Evolutionary conservation across 2,888 invertebrate genomes (phyloP).

Genomic region (Melanargia galathea): DNA sequence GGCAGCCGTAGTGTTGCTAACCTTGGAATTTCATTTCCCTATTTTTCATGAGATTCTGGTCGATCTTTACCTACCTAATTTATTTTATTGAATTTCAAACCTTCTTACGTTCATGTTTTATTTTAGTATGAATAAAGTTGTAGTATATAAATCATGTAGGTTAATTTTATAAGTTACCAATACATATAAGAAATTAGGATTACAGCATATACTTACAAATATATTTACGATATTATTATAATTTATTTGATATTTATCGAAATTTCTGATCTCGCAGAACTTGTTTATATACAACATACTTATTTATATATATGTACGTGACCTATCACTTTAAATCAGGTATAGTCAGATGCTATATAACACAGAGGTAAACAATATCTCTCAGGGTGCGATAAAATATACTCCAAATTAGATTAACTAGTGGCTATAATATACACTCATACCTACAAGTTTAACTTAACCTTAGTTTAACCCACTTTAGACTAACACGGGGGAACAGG

Average conservation of each 20-base stretch:
- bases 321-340: conserved; percentile 32
- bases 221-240: conserved; percentile 16
- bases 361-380: conserved; percentile 21
- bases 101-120: too few species aligned
- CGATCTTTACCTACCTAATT: too few species aligned
- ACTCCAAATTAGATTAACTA: conserved; percentile 10
- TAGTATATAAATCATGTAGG: background rate
- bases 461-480: conserved; percentile 1
- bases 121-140: too few species aligned
- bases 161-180: background rate
- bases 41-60: too few species aligned
- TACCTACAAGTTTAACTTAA: background rate
- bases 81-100: too few species aligned
- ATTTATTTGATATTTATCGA: conserved; percentile 23
- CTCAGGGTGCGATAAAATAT: conserved; percentile 30
- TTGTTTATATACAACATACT: conserved; percentile 34
- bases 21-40: too few species aligned
- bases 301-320: conserved; percentile 25
- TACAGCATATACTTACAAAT: conserved; percentile 17
- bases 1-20: too few species aligned
- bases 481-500: background rate
- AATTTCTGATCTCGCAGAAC: conserved; percentile 32
- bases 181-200: conserved; percentile 1
- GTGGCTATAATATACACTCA: background rate
- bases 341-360: conserved; percentile 18